These are phyloP conservation scores for Lasiurus borealis DNA, from an alignment of 2,113 vertebrate genomes.

Conservation along the genomic window DNA sequence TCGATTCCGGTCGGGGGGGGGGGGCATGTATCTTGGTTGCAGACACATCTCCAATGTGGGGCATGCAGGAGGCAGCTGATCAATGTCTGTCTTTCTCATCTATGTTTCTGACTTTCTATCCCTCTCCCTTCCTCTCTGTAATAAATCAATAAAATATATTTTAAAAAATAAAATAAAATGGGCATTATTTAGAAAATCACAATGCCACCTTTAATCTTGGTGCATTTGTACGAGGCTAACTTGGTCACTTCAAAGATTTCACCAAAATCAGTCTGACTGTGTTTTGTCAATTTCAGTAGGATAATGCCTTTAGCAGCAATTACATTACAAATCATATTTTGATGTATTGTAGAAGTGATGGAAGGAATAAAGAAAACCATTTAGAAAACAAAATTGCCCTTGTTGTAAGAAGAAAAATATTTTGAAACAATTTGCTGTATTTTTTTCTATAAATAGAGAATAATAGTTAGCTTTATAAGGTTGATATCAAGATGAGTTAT, in stretches of 20 bases:
- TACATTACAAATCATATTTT: constrained; percentile 60
- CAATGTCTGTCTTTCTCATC: too few relatives aligned
- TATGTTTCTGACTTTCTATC: too few relatives aligned
- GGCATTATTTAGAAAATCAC: constrained; percentile 60
- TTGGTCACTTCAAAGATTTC: constrained; percentile 52
- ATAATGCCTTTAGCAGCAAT: neutral
- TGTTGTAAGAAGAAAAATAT: constrained; percentile 29
- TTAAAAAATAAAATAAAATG: constrained; percentile 52
- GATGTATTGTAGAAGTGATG: constrained; percentile 13
- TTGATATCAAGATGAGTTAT: constrained; percentile 60
- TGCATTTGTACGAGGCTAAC: constrained; percentile 48
- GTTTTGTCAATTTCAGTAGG: constrained; percentile 64
- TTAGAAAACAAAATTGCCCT: neutral
- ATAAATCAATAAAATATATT: too few relatives aligned
- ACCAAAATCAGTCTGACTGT: neutral
- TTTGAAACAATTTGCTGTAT: constrained; percentile 50
- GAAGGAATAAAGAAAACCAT: constrained; percentile 5
- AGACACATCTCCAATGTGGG: too few relatives aligned
- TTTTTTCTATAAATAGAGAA: constrained; percentile 50
- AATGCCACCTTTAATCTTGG: constrained; percentile 46
- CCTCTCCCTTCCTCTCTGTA: too few relatives aligned
- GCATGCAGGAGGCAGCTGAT: too few relatives aligned
- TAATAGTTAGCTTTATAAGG: neutral
- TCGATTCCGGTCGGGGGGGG: too few relatives aligned
- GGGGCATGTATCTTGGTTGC: too few relatives aligned